Evolutionary conservation across 2,113 vertebrate genomes (phyloP), one percentile per base, ranked within the genome.

Genomic region (Oreochromis niloticus): DNA sequence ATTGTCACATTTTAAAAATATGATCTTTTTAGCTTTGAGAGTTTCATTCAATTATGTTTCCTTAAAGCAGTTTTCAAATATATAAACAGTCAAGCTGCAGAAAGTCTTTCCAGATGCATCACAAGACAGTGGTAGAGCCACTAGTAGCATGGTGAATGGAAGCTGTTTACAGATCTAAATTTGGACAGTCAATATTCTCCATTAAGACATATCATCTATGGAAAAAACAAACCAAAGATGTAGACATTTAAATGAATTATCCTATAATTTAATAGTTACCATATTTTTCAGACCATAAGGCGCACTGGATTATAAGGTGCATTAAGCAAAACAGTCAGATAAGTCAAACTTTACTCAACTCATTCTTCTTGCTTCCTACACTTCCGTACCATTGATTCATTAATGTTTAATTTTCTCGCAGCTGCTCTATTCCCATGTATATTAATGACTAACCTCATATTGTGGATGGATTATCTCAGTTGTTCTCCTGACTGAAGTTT

Each of bases 271-370:
- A 41, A 68, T 9, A 41, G 12, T 68, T 68, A 8, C 30, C 4
- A 30, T 27, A 56, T 27, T 56, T 56, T 56, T 56, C 54, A 13
- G 54, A 24, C 22, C 54, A 56, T 56, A 56, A 24, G 22, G n/a
- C 0, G 3, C 52, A 55, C 22, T 3, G 3, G 52, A 12, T 55
- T 55, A 55, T 55, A 55, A 55, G n/a, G 3, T 0, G 3, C 11
- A 56, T 24, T 24, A 24, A 56, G 22, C 1, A 24, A 56, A 56
- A 12, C 54, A 56, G 22, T 56, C 54, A 56, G 54, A 12, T 56
- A 56, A 56, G 54, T 56, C 22, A 24, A 56, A 56, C 22, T 24
- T 56, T 3, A 1, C 11, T 56, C 6, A 56, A 24, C 22, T 13
- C 6, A 56, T 54, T 54, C 50, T 54, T n/a, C 19, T 55, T 0